Evolutionary conservation across 2,888 invertebrate species (phyloP).

Genomic region (Eudemis profundana): DNA sequence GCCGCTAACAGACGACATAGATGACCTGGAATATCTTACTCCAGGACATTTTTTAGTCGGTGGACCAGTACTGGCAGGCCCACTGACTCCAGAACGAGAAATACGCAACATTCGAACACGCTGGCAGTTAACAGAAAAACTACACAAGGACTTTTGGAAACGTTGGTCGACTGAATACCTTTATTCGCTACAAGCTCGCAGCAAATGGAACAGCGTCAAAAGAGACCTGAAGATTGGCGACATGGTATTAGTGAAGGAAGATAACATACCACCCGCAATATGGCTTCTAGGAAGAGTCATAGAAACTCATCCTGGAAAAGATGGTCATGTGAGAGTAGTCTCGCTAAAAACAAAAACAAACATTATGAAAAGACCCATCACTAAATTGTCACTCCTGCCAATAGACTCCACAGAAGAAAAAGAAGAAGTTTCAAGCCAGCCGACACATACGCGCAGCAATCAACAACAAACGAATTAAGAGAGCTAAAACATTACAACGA

Average conservation of each 20-base stretch:
- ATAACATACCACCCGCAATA: constrained; percentile 25
- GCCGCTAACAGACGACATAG: constrained; percentile 9
- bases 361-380: constrained; percentile 3
- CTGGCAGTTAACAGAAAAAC: constrained; percentile 29
- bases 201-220: too few species aligned
- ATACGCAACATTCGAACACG: not conserved
- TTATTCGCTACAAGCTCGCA: too few species aligned
- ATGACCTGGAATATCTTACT: constrained; percentile 6
- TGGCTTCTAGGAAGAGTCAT: constrained; percentile 23
- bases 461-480: too few species aligned
- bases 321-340: constrained; percentile 24
- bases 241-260: constrained; percentile 22
- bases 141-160: constrained; percentile 30
- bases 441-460: constrained; percentile 5
- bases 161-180: too few species aligned
- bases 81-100: constrained; percentile 12
- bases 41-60: constrained; percentile 23
- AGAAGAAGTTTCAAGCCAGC: too few species aligned
- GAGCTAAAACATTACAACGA: too few species aligned
- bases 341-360: constrained; percentile 36
- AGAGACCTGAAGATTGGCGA: constrained; percentile 19
- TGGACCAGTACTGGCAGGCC: constrained; percentile 4
- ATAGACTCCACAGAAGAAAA: not conserved
- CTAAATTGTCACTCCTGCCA: constrained; percentile 4
- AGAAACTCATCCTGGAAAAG: constrained; percentile 27